phyloP scores from a whole-genome alignment of 1,140 invertebrate species.

The Elysia chlorotica region DNA sequence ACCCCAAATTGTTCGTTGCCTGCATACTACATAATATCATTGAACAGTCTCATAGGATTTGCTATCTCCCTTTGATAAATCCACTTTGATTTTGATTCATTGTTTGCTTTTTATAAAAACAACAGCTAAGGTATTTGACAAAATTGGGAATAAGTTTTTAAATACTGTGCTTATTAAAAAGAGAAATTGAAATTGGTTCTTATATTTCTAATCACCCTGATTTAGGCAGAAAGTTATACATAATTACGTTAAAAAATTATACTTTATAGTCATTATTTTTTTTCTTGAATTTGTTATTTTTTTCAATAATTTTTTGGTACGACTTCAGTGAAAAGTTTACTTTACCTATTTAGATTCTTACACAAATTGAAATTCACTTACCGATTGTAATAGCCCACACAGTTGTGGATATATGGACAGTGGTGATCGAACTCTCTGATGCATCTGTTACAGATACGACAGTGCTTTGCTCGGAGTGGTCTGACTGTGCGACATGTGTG shows the following conservation, averaged over 20 bases:
- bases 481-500: constrained; percentile 85
- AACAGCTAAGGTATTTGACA: no score
- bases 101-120: no score
- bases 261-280: background rate
- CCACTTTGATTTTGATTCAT: no score
- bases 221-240: no score
- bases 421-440: constrained; percentile 93
- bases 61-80: no score
- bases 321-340: background rate
- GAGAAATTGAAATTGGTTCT: no score
- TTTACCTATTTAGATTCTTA: background rate
- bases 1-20: no score
- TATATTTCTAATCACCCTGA: no score
- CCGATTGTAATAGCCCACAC: constrained; percentile 69
- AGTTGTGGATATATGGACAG: constrained; percentile 94
- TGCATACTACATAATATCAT: no score
- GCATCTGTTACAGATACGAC: constrained; percentile 88
- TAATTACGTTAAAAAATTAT: background rate
- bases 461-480: constrained; percentile 88
- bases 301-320: background rate
- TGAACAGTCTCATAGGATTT: no score
- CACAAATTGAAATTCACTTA: constrained; percentile 26
- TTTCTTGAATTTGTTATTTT: background rate
- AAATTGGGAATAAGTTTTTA: no score
- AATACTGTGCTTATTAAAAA: no score